Evolutionary conservation across 2,888 invertebrate genomes (phyloP), one percentile per base, ranked within the genome.

Genomic region (Ectemnius continuus): DNA sequence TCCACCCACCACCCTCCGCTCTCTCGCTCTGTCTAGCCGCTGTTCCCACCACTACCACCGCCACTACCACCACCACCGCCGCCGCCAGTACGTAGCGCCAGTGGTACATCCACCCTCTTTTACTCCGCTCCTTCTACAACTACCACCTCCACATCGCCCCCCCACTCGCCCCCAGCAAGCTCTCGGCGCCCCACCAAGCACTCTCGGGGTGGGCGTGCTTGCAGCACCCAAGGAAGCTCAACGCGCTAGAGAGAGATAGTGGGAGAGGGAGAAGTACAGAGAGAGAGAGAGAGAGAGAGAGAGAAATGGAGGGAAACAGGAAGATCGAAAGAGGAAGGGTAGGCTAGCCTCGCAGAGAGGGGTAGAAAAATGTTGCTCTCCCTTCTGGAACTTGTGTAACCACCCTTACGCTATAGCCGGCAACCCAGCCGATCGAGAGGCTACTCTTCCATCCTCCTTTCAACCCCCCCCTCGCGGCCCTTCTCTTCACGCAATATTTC

Each of bases 121-220:
- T 36, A 36, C 36, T 16, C 52, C n/a, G 16, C n/a, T 16, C 52
- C 52, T 6, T 14, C 3, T 52, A 52, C 52, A 14, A 52, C 52
- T 16, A 52, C 52, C 71, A 61, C 64, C 73, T 58, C 70, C 75
- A 57, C 72, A 46, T 61, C 69, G 70, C 48, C 65, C 67, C 78
- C 70, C 72, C 79, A 72, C 78, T 73, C 78, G 52, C 76, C 58
- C 52, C 16, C 52, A 16, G 5, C 52, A 52, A 14, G 14, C 52
- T 11, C n/a, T 52, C 4, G 52, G n/a, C n/a, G 14, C 52, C 16
- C 52, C 16, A 36, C 36, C 36, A 36, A 70, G 61, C 68, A 66
- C 64, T 6, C 28, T 46, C 67, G 69, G 81, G 75, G 83, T 88
- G 89, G 88, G 89, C 88, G 89, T 88, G 86, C 86, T 86, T 84